Evolutionary conservation across 2,888 invertebrate species (phyloP).

Genomic region (Rosalia funebris): DNA sequence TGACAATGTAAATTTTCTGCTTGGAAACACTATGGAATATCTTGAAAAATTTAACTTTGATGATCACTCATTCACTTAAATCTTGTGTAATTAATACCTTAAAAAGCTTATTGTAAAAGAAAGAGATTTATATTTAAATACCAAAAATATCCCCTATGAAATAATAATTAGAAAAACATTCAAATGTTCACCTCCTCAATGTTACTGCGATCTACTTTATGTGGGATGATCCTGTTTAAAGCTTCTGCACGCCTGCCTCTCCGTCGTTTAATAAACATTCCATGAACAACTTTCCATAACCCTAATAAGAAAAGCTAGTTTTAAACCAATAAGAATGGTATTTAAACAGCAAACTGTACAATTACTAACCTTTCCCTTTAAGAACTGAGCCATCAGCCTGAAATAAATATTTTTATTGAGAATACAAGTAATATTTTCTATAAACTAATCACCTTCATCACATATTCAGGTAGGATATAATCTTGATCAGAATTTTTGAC

Average conservation of each 20-base stretch:
- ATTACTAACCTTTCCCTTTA: slow-evolving; percentile 16
- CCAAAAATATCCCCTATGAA: not conserved
- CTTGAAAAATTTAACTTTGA: too few species aligned
- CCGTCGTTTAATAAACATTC: slow-evolving; percentile 11
- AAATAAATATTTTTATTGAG: slow-evolving; percentile 12
- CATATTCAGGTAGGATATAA: slow-evolving; percentile 48
- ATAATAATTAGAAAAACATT: not conserved
- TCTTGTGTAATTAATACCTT: too few species aligned
- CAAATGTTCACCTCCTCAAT: slow-evolving; percentile 3
- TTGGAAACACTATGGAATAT: too few species aligned
- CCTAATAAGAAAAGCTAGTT: not conserved
- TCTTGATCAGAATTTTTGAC: slow-evolving; percentile 73
- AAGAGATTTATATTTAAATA: too few species aligned
- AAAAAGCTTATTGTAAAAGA: too few species aligned
- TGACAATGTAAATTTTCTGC: too few species aligned
- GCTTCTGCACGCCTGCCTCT: slow-evolving; percentile 4
- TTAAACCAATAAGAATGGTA: not conserved
- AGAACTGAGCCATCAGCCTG: slow-evolving; percentile 22
- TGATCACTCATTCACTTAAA: too few species aligned
- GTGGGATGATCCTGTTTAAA: not conserved
- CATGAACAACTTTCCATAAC: slow-evolving; percentile 12
- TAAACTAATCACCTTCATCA: slow-evolving; percentile 30
- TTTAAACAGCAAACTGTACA: not conserved
- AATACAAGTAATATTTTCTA: not conserved
- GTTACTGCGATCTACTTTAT: not conserved